A percentile compares a stretch with the other conserved stretches of the same genome.
Conservation (phyloP, 1,140 invertebrate species). For the Homarus americanus region DNA sequence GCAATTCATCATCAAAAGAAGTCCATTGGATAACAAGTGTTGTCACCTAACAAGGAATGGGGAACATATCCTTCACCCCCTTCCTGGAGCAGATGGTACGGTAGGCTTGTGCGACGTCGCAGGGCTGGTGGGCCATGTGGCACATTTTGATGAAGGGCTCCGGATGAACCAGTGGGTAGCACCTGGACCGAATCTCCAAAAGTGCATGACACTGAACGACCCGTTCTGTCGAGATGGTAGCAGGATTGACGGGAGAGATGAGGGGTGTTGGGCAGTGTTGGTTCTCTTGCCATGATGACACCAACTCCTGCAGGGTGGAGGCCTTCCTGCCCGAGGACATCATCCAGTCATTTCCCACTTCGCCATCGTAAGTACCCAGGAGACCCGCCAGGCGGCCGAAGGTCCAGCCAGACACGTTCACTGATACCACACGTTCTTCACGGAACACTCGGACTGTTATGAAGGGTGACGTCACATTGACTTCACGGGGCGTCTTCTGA, state of each 20-base stretch:
- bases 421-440: neutral
- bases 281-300: constrained; percentile 51
- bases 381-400: constrained; percentile 40
- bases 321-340: constrained; percentile 31
- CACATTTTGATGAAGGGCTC: constrained; percentile 40
- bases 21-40: no score
- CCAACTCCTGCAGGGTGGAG: constrained; percentile 35
- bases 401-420: constrained; percentile 44
- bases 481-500: neutral
- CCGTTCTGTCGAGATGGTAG: neutral
- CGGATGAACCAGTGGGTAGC: constrained; percentile 18
- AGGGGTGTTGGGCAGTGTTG: constrained; percentile 20
- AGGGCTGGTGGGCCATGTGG: neutral
- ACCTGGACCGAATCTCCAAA: neutral
- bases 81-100: neutral
- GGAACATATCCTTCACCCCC: neutral
- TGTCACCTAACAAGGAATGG: neutral
- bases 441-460: neutral
- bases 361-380: constrained; percentile 41
- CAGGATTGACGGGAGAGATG: neutral
- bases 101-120: constrained; percentile 11
- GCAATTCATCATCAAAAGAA: no score
- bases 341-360: constrained; percentile 41
- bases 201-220: neutral
- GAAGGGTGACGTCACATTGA: neutral